Conservation (phyloP, 2,888 invertebrate species). For the Mamestra brassicae region DNA sequence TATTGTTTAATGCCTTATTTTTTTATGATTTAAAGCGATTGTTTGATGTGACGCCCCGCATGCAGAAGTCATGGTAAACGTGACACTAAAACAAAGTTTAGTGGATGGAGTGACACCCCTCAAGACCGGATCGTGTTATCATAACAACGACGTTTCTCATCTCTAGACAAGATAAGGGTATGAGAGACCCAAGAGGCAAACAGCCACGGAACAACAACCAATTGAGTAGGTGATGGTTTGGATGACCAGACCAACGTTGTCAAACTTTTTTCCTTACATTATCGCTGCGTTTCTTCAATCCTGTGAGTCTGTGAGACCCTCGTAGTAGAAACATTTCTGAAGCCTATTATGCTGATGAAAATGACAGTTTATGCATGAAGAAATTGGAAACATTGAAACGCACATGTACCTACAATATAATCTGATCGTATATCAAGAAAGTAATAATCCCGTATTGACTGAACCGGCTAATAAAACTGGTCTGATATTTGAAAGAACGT, state of each 20-base stretch:
- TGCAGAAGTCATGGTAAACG: not conserved
- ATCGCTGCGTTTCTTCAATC: not conserved
- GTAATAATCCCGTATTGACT: constrained; percentile 14
- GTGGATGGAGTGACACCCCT: not conserved
- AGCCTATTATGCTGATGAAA: constrained; percentile 7
- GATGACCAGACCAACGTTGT: not conserved
- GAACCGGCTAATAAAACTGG: not conserved
- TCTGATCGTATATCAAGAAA: not conserved
- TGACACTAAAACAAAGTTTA: not conserved
- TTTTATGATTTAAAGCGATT: not conserved
- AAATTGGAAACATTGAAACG: not conserved
- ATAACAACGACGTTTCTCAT: not conserved
- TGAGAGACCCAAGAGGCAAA: no score
- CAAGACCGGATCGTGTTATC: not conserved
- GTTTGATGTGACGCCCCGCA: constrained; percentile 7
- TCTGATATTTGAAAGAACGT: not conserved
- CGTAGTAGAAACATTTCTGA: not conserved
- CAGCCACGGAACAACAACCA: not conserved
- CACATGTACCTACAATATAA: not conserved
- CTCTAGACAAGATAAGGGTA: not conserved
- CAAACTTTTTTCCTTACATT: not conserved
- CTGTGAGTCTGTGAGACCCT: not conserved
- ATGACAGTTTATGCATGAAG: constrained; percentile 5
- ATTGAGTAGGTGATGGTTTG: not conserved
- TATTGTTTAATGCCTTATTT: no score